These are phyloP conservation scores for Microctenopoma steveboyesi DNA, from an alignment of 2,797 vertebrate species.

Conservation along the genomic window DNA sequence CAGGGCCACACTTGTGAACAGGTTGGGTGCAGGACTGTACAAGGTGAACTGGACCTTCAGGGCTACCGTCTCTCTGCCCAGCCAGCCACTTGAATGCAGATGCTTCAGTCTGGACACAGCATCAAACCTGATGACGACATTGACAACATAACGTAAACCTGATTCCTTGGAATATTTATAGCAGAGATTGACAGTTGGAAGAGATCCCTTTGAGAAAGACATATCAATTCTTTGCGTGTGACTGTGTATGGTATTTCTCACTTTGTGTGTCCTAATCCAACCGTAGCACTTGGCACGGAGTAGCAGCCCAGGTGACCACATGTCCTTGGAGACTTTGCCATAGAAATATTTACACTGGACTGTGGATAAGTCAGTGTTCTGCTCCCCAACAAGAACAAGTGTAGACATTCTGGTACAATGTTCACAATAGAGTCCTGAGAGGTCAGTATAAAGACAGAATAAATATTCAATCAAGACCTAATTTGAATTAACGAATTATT, in stretches of 20 bases:
- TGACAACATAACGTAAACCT: background rate
- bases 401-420: background rate
- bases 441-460: background rate
- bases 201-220: background rate
- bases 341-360: background rate
- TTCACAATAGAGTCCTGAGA: background rate
- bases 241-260: slow-evolving; percentile 44
- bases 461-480: background rate
- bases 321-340: slow-evolving; percentile 7
- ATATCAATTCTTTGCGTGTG: background rate
- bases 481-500: background rate
- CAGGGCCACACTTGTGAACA: slow-evolving; percentile 82
- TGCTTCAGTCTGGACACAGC: slow-evolving; percentile 60
- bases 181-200: no score
- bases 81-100: slow-evolving; percentile 72
- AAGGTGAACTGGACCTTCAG: slow-evolving; percentile 79
- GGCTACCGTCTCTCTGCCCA: slow-evolving; percentile 55
- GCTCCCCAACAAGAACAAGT: background rate
- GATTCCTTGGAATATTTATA: background rate
- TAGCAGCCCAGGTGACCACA: slow-evolving; percentile 51
- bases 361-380: background rate
- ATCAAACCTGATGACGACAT: slow-evolving; percentile 43
- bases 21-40: slow-evolving; percentile 75
- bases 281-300: slow-evolving; percentile 19
- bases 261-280: slow-evolving; percentile 80